Base-by-base conservation (phyloP, 2,113 vertebrate genomes). In the Melanerpes aurifrons region DNA sequence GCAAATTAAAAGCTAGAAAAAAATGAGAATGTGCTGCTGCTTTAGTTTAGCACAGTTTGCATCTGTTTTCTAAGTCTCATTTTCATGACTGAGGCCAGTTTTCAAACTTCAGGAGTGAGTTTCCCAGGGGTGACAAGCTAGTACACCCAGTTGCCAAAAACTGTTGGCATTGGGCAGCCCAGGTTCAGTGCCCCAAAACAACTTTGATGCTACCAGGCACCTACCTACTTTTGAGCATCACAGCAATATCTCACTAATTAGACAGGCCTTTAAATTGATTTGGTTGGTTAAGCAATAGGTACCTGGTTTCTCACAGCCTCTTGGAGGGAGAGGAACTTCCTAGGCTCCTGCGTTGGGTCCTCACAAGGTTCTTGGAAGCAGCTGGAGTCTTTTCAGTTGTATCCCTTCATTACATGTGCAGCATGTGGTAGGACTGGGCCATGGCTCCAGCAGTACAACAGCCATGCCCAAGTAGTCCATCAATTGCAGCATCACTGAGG, bases 351-450 rank as follows among this genome's bases (percentile, higher is more conserved):
- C 19, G 35, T 1, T 86, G 80, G 35, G 24, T 75, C 16, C 66
- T 70, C 1, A 0, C 2, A 0, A 28, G 26, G 22, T 56, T 9
- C 8, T n/a, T 86, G 73, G 80, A 25, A 50, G 73, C 3, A 37
- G 29, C 50, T 31, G 4, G 31, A 66, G 4, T 9, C 4, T 43
- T 68, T 16, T 18, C 12, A 62, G 50, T 15, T 43, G 14, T n/a
- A 26, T 8, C 20, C 12, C 11, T 50, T 59, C 0, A 1, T 40
- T 14, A 12, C 0, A 2, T 17, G 13, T 22, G 17, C 32, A 47
- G 57, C 0, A 1, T 50, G 57, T 50, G 3, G 0, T 2, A 3
- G 47, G 32, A 37, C 67, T 10, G 14, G 64, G 40, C 21, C 9
- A 56, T 20, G 28, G 22, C 75, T 78, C 26, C 47, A 5, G 43